Base-by-base conservation (phyloP, 2,113 vertebrate species). In the Gallinago undulata region DNA sequence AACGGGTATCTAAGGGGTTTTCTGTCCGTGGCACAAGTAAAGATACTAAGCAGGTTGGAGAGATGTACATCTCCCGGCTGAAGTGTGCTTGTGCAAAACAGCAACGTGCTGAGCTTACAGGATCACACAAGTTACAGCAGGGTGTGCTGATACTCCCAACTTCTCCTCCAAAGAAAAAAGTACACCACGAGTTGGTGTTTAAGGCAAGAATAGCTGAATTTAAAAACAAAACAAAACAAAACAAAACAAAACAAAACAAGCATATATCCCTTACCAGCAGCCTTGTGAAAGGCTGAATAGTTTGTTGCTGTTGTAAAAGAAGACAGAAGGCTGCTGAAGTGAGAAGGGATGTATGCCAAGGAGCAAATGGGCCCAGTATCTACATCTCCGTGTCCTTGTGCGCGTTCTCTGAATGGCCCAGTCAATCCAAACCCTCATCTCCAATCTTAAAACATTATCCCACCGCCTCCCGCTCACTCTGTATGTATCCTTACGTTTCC, bases 381-480 rank as follows among this genome's bases (percentile, higher is more conserved):
- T 72, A 43, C 11, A 2, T 13, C 9, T 66, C 79, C 67, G 24
- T 63, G 45, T 43, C 35, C 45, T 27, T 39, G 17, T 50, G 68
- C 47, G 14, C 7, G 17, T 33, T 82, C 70, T 45, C 31, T 62
- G 70, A 57, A 73, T 10, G 53, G 68, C 87, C 41, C 45, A 37
- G 35, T 59, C 70, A 35, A 9, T 35, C 43, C 62, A 63, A 96
- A 84, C 15, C 18, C 22, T 80, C 47, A 57, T 50, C 41, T 90
- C 51, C 80, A 66, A 14, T 30, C 69, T 81, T 75, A 56, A 81
- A 86, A 33, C 15, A 27, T 33, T 27, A 51, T 30, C 55, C n/a
- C n/a, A 63, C 17, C 1, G 2, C 18, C 30, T 13, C 27, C 48
- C 66, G 5, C 39, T 31, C 0, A 1, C 41, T 83, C 37, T 47